Base-by-base conservation (phyloP, 2,888 invertebrate species). In the Papilio demoleus region DNA sequence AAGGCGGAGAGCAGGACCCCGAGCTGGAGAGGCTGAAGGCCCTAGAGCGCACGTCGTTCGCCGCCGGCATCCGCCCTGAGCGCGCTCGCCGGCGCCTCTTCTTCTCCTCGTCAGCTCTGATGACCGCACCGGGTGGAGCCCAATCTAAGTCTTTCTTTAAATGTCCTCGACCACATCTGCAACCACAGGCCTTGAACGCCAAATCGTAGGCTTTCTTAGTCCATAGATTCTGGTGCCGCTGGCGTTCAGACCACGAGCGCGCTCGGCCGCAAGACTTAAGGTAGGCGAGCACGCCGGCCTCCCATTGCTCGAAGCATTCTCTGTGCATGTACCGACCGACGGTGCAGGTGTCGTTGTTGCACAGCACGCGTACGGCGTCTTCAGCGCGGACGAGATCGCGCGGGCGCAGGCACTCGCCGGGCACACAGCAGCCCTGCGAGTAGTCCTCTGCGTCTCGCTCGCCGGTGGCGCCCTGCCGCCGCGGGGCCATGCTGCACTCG, bases 171-270 rank as follows among this genome's bases (percentile, higher is more conserved):
- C 97, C 97, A 89, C 99, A 99, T 73, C 96, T 96, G 91, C 99
- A 99, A 47, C 96, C 97, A 92, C 99, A 99, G 8, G 97, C 98
- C 81, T 98, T 98, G 90, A 96, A 98, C 8, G 98, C 98, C 85
- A 99, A 89, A 88, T 99, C 99, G 92, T 99, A 99, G 65, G 99
- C 99, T 88, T 98, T 98, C 90, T 99, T 99, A 68, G 98, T 98
- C 99, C 99, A 99, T 70, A 99, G 92, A 88, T 99, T 99, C 92
- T 99, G 98, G 79, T 96, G 95, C 34, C 98, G 94, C 87, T 99
- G 99, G 70, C 98, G 94, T 85, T 99, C 98, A 42, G 98, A 98
- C 99, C 99, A 99, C 75, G 97, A 97, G 24, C 98, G 94, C 4
- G 98, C 98, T 40, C 98, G 93, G 62, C 98, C 98, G 90, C 97